Evolutionary conservation across 2,113 vertebrate genomes (phyloP).

Genomic region (Passer montanus): DNA sequence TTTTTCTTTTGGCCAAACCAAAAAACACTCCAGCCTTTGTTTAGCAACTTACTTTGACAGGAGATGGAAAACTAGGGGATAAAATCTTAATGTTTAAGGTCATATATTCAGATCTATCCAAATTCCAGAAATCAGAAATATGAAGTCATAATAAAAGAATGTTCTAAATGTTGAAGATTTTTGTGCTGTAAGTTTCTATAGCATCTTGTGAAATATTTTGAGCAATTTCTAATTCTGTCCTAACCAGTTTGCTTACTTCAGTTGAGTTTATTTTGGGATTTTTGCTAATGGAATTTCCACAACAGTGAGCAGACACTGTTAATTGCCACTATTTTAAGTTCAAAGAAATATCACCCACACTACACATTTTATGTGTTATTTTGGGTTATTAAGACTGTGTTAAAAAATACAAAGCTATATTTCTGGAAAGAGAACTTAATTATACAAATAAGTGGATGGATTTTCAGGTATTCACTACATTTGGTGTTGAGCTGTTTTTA

Average conservation of each 20-base stretch:
- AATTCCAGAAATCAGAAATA: neutral
- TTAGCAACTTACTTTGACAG: neutral
- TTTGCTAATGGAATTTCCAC: constrained; percentile 5
- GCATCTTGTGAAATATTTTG: neutral
- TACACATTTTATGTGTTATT: neutral
- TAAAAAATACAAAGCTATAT: neutral
- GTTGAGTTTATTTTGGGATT: neutral
- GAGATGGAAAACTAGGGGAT: neutral
- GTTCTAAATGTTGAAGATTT: neutral
- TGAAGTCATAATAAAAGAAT: neutral
- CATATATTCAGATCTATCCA: neutral
- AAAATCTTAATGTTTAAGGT: neutral
- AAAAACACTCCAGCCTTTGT: neutral
- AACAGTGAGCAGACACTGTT: neutral
- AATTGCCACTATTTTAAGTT: neutral
- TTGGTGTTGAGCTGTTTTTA: constrained; percentile 11
- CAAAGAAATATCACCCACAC: neutral
- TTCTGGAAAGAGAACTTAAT: constrained; percentile 7
- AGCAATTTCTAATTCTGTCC: neutral
- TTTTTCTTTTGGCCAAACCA: neutral
- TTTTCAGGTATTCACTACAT: constrained; percentile 20
- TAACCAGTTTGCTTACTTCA: neutral
- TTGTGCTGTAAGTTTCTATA: neutral
- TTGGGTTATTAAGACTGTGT: neutral
- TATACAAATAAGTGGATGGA: neutral